Conservation (phyloP, 1,140 invertebrate genomes). For the Colletes gigas region DNA sequence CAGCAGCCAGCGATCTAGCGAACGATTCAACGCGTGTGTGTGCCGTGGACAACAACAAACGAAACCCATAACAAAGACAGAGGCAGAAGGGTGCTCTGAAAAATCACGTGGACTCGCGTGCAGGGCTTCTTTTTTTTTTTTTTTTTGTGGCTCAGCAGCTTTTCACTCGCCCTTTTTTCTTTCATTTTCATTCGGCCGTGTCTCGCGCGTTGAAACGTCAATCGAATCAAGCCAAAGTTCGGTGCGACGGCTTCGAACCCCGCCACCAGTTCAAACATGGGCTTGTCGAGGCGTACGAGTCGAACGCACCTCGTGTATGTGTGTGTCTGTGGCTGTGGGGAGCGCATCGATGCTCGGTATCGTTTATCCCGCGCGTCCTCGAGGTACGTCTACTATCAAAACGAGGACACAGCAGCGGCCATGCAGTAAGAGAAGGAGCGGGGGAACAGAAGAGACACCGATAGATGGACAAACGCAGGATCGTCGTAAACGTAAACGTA, state of each 20-base stretch:
- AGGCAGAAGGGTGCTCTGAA: background rate
- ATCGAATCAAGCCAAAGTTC: constrained; percentile 38
- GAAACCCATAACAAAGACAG: too few relatives aligned
- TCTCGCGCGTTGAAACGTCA: background rate
- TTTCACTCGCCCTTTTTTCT: background rate
- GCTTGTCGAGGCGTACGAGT: constrained; percentile 60
- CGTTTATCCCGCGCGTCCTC: constrained; percentile 55
- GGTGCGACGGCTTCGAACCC: constrained; percentile 44
- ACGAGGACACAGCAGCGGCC: constrained; percentile 71
- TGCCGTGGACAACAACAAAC: background rate
- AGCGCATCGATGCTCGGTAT: constrained; percentile 52
- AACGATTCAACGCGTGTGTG: constrained; percentile 18
- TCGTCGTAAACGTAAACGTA: background rate
- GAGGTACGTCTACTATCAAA: constrained; percentile 65
- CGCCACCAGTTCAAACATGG: constrained; percentile 70
- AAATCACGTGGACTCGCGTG: too few relatives aligned
- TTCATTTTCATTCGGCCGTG: background rate
- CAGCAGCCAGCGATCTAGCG: background rate
- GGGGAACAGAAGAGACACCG: constrained; percentile 24
- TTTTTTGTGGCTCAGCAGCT: background rate
- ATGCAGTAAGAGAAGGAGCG: constrained; percentile 66
- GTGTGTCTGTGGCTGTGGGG: constrained; percentile 7
- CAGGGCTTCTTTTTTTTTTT: too few relatives aligned
- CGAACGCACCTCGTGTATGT: constrained; percentile 49
- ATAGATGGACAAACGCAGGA: background rate